Percentiles rank a stretch among this genome's conserved stretches.
Evolutionary conservation across 2,797 vertebrate genomes (phyloP).

Genomic region (Thaleichthys pacificus): DNA sequence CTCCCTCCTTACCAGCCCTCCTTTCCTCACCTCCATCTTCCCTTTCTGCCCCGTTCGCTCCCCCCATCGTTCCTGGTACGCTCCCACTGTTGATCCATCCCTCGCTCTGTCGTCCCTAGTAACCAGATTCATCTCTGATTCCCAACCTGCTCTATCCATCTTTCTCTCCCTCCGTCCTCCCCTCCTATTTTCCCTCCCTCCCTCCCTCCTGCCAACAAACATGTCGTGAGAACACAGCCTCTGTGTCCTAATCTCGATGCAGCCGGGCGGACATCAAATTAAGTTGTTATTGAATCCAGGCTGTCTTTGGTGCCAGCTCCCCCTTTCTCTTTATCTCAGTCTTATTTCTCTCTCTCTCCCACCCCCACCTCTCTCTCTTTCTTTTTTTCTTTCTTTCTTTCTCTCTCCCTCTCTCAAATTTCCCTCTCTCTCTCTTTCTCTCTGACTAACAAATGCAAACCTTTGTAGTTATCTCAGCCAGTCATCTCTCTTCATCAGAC

Average conservation of each 20-base stretch:
- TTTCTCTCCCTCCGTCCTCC: neutral
- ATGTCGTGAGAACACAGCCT: constrained; percentile 1
- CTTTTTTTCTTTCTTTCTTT: neutral
- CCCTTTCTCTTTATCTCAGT: neutral
- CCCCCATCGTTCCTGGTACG: too few species aligned
- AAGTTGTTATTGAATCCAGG: constrained; percentile 14
- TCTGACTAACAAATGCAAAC: constrained; percentile 10
- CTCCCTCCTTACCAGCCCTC: neutral
- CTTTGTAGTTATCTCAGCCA: constrained; percentile 7
- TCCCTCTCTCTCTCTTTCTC: neutral
- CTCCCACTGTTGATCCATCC: too few species aligned
- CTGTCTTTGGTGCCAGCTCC: constrained; percentile 8
- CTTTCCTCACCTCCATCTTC: neutral
- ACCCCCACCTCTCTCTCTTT: too few species aligned
- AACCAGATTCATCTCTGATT: neutral
- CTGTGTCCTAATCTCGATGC: constrained; percentile 6
- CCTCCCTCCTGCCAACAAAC: neutral
- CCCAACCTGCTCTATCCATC: too few species aligned
- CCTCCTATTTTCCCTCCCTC: neutral
- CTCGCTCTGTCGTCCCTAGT: neutral
- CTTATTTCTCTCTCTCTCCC: neutral
- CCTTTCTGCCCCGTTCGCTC: too few species aligned
- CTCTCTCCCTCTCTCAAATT: neutral
- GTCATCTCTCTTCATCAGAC: constrained; percentile 6
- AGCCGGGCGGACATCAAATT: neutral